phyloP scores from a whole-genome alignment of 2,797 vertebrate genomes.

The Pitangus sulphuratus region DNA sequence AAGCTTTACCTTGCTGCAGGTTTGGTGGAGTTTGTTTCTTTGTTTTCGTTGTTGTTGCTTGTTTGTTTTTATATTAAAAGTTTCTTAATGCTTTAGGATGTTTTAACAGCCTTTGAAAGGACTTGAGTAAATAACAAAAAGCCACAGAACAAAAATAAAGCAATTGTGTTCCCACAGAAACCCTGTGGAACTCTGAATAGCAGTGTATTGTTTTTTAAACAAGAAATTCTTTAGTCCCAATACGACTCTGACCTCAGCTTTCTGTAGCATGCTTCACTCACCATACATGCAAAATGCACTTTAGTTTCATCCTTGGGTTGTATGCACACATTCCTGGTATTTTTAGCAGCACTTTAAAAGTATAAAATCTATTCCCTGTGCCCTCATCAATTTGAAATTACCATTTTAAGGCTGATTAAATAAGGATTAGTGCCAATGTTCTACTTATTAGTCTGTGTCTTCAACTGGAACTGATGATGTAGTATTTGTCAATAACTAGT shows the following conservation, averaged over 20 bases:
- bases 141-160: background rate
- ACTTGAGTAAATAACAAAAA: background rate
- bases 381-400: slow-evolving; percentile 83
- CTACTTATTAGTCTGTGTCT: slow-evolving; percentile 83
- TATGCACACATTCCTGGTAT: slow-evolving; percentile 67
- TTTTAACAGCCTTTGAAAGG: background rate
- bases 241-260: background rate
- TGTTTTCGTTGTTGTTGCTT: background rate
- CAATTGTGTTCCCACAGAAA: background rate
- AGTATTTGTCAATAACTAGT: slow-evolving; percentile 84
- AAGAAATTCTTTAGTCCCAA: background rate
- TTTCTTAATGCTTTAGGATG: background rate
- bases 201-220: background rate
- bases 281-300: slow-evolving; percentile 46
- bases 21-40: background rate
- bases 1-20: background rate
- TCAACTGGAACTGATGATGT: slow-evolving; percentile 83
- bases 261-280: slow-evolving; percentile 38
- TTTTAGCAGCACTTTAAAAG: slow-evolving; percentile 80
- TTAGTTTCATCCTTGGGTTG: slow-evolving; percentile 75
- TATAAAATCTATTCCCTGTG: slow-evolving; percentile 81
- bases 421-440: slow-evolving; percentile 85
- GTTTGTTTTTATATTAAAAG: background rate
- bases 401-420: slow-evolving; percentile 87
- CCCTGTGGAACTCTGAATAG: background rate